phyloP scores from a whole-genome alignment of 1,140 invertebrate species.

The Wasmannia auropunctata region DNA sequence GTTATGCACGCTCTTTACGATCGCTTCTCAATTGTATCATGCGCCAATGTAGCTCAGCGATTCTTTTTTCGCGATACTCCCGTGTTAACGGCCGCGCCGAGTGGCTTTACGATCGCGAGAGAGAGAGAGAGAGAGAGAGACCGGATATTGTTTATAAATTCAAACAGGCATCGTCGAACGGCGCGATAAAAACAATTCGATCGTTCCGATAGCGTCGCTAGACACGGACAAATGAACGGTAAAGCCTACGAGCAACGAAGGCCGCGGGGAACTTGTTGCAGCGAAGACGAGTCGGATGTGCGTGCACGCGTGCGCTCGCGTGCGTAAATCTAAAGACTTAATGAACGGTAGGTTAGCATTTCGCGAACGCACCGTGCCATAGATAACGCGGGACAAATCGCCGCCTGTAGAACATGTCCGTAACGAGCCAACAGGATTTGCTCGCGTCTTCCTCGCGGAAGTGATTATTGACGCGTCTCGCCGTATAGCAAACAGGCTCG shows the following conservation, averaged over 20 bases:
- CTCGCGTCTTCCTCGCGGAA: constrained; percentile 39
- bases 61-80: constrained; percentile 36
- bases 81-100: neutral
- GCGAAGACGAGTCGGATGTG: neutral
- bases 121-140: too few species aligned
- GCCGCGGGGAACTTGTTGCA: neutral
- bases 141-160: constrained; percentile 42
- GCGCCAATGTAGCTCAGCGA: constrained; percentile 33
- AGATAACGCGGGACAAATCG: constrained; percentile 46
- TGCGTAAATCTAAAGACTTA: constrained; percentile 43
- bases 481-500: neutral
- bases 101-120: constrained; percentile 18
- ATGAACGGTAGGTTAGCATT: constrained; percentile 45
- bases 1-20: constrained; percentile 55
- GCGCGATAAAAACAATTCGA: constrained; percentile 50
- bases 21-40: constrained; percentile 57
- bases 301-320: constrained; percentile 14
- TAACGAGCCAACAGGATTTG: constrained; percentile 50
- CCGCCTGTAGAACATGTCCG: constrained; percentile 25
- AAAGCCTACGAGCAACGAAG: neutral
- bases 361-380: constrained; percentile 11
- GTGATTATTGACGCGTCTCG: constrained; percentile 30
- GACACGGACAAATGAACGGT: constrained; percentile 17
- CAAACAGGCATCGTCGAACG: neutral
- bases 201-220: constrained; percentile 20